Evolutionary conservation across 2,888 invertebrate species (phyloP).

Genomic region (Phortica magna): DNA sequence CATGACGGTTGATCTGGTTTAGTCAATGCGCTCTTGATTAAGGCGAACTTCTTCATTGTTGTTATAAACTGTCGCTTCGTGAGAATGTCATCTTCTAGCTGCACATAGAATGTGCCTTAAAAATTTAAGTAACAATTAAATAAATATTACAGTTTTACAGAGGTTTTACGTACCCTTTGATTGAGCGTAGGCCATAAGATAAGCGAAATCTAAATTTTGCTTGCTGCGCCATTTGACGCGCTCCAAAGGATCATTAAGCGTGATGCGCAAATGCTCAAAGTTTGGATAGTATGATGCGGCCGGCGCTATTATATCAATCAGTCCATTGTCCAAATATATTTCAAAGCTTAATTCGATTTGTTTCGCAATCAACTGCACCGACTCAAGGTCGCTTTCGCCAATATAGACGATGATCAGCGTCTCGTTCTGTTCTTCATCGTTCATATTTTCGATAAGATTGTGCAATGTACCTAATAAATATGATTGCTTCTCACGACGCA

Average conservation of each 20-base stretch:
- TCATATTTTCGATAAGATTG: conserved; percentile 90
- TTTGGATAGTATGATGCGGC: conserved; percentile 92
- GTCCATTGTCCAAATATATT: conserved; percentile 85
- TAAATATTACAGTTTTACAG: background rate
- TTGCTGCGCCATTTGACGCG: conserved; percentile 95
- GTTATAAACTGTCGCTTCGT: conserved; percentile 90
- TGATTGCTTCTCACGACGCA: conserved; percentile 90
- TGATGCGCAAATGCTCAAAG: conserved; percentile 85
- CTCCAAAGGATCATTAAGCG: conserved; percentile 91
- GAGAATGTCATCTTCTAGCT: conserved; percentile 96
- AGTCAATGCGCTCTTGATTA: conserved; percentile 83
- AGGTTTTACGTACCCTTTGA: conserved; percentile 81
- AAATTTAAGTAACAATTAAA: background rate
- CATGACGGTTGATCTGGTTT: conserved; percentile 83
- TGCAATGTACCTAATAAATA: conserved; percentile 92
- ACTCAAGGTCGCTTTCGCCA: conserved; percentile 90
- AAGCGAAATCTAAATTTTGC: conserved; percentile 95
- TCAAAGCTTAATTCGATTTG: conserved; percentile 89
- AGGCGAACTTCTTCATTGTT: conserved; percentile 90
- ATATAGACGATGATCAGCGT: conserved; percentile 91
- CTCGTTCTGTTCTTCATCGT: conserved; percentile 84
- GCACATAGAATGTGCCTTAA: conserved; percentile 87
- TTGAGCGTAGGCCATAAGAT: conserved; percentile 95
- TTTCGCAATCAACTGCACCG: conserved; percentile 85
- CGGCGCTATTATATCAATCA: conserved; percentile 94